Evolutionary conservation across 2,113 vertebrate species (phyloP), one percentile per base, ranked within the genome.

Genomic region (Tauraco erythrolophus): DNA sequence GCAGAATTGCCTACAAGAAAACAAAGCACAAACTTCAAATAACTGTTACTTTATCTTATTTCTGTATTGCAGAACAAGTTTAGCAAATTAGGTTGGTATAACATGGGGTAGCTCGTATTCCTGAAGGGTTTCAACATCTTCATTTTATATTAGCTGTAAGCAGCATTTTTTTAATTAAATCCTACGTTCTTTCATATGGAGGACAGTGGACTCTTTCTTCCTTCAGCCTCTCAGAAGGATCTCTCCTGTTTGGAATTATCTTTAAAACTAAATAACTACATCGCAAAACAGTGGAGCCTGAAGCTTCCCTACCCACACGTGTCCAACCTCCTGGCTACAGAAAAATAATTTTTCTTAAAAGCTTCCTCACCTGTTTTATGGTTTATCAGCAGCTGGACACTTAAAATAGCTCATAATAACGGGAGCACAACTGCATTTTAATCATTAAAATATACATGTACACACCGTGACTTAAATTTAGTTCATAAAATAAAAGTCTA

Each of bases 1-100:
- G 98, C 80, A 98, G 97, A 89, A 98, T 98, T 7, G 98, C 98
- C 98, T 98, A 58, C 16, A 25, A 39, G 43, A 14, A 30, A 28
- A 31, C 25, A 7, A 45, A 43, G 21, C 30, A 19, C 25, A 41
- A 45, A 16, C 41, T 28, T 60, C 39, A 37, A 22, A 7, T 5
- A 10, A 17, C 6, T 8, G 27, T 0, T 39, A 5, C 9, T 9
- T 30, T 28, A 10, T 4, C 23, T 18, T 2, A 8, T 8, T 23
- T 24, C 57, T 15, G 6, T 5, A 12, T 5, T 14, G 57, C 51
- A 56, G 53, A 21, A 5, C 2, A 11, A 7, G 18, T 3, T n/a
- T 13, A 12, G 6, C 6, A 11, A 14, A 25, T 21, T 4, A 12
- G 24, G 45, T 0, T 14, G 56, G 35, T 5, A 10, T 1, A 66